Conservation (phyloP, 53 echinoderm and acorn worm genomes). For the Echinometra lucunter region DNA sequence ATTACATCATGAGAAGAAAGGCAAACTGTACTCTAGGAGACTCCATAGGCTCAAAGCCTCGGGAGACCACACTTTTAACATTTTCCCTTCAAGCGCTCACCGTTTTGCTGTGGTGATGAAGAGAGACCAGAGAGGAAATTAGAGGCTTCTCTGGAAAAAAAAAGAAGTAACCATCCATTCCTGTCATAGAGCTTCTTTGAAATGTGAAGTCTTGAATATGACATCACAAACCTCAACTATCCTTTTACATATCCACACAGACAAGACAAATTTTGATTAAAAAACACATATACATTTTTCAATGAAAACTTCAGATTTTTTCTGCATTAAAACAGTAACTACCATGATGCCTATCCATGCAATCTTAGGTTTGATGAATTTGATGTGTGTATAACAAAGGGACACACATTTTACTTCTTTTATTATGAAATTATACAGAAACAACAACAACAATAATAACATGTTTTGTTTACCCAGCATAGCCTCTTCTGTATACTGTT, state of each 20-base stretch:
- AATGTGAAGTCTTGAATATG: background rate
- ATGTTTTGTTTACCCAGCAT: no score
- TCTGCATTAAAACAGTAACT: no score
- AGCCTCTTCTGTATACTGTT: no score
- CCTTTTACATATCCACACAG: background rate
- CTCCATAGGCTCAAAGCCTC: background rate
- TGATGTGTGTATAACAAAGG: no score
- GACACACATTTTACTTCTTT: no score
- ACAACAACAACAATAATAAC: no score
- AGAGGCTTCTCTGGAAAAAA: background rate
- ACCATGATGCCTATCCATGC: no score
- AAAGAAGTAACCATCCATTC: background rate
- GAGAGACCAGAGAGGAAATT: background rate
- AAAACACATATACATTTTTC: background rate
- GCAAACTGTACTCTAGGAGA: constrained; percentile 23
- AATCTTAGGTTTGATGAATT: no score
- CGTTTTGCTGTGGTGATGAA: constrained; percentile 37
- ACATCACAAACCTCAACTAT: background rate
- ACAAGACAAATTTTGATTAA: background rate
- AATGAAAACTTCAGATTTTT: background rate
- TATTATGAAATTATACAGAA: no score
- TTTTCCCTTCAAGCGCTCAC: constrained; percentile 7
- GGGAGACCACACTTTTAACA: background rate
- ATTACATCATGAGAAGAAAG: background rate
- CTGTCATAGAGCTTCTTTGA: background rate